Evolutionary conservation across 2,113 vertebrate species (phyloP).

Genomic region (Gavialis gangeticus): DNA sequence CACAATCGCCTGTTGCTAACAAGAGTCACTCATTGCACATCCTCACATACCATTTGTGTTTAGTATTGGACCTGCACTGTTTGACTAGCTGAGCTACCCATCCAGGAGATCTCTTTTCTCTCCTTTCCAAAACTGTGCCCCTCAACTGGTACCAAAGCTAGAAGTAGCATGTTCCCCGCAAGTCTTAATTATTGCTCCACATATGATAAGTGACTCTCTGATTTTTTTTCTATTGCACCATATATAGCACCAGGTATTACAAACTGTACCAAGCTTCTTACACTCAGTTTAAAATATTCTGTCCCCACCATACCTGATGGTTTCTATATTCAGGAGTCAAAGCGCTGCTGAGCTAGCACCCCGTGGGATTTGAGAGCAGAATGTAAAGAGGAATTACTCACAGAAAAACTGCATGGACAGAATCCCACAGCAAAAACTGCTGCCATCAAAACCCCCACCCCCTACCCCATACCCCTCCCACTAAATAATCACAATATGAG

Average conservation of each 20-base stretch:
- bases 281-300: constrained; percentile 53
- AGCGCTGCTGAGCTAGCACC: constrained; percentile 56
- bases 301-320: constrained; percentile 59
- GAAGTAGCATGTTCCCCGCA: background rate
- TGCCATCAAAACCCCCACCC: background rate
- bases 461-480: background rate
- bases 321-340: constrained; percentile 72
- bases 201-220: background rate
- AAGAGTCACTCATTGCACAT: background rate
- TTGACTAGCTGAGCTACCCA: background rate
- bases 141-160: background rate
- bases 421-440: constrained; percentile 4
- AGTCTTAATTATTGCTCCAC: background rate
- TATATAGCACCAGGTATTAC: background rate
- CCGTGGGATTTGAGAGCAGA: constrained; percentile 61
- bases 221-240: background rate
- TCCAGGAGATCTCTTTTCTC: background rate
- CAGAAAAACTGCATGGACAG: background rate
- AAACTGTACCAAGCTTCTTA: background rate
- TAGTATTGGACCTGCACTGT: background rate
- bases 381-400: constrained; percentile 43
- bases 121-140: background rate
- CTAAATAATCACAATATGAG: background rate
- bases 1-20: constrained; percentile 2
- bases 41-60: background rate